phyloP scores from a whole-genome alignment of 2,797 vertebrate genomes.

The Momotus momota region DNA sequence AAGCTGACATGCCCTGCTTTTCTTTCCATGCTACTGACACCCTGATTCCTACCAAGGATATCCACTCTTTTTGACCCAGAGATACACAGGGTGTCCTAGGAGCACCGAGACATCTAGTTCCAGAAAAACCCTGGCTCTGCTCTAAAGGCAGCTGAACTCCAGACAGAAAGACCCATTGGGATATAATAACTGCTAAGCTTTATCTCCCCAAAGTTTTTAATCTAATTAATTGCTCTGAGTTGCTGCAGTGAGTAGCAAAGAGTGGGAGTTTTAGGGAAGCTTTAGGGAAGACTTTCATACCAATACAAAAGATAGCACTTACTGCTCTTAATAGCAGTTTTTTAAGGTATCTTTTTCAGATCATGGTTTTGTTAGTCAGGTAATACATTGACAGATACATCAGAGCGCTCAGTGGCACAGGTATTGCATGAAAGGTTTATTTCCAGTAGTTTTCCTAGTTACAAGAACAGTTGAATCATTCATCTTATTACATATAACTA shows the following conservation, averaged over 20 bases:
- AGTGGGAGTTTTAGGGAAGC: background rate
- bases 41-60: background rate
- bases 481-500: background rate
- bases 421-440: background rate
- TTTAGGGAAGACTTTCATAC: background rate
- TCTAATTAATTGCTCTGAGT: background rate
- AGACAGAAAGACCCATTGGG: background rate
- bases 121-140: background rate
- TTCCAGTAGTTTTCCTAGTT: background rate
- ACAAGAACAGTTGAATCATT: background rate
- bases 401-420: background rate
- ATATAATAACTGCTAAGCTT: background rate
- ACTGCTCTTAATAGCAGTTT: background rate
- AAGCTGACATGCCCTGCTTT: rapidly evolving
- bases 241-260: background rate
- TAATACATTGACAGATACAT: background rate
- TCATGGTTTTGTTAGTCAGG: background rate
- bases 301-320: background rate
- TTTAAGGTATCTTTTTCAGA: background rate
- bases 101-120: background rate
- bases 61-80: background rate
- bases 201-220: background rate
- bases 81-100: rapidly evolving
- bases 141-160: background rate
- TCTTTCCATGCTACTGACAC: background rate